Evolutionary conservation across 2,888 invertebrate genomes (phyloP), one percentile per base, ranked within the genome.

Genomic region (Boloria euphrosyne): DNA sequence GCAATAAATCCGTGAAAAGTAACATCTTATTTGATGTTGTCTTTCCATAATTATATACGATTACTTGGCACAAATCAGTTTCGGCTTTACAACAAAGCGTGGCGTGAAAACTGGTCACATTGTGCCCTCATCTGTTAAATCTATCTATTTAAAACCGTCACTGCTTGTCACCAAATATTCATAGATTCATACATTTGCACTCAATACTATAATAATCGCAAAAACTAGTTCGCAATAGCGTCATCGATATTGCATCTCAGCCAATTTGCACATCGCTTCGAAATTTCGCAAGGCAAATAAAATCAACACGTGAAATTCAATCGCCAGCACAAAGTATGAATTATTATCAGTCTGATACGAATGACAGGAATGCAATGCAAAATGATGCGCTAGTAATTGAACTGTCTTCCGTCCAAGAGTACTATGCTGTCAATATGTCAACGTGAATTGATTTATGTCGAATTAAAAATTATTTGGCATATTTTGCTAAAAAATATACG

Each of bases 21-120:
- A 65, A 59, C 70, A 62, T 65, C 62, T 62, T 65, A 65, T 63
- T 60, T 61, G 63, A 67, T 58, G 65, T 73, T 71, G 58, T 72
- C 69, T 71, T 68, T 71, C 61, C 62, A 69, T 68, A 70, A 71
- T 70, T 69, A 71, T 70, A 68, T 73, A 68, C 64, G 68, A 72
- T 69, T 74, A 77, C 76, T 81, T 83, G 82, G 81, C 83, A 83
- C 80, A 74, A 74, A 71, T 73, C 76, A 75, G 72, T 77, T 78
- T 72, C 73, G 69, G 75, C 67, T 80, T 81, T 79, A 81, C 73
- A 74, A 74, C 68, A n/a, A n/a, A n/a, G n/a, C 70, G 57, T 44
- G 69, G 66, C 58, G 67, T 71, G 67, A 66, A 63, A 68, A 69
- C 62, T 62, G 51, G 50, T 17, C 62, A 66, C 59, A 66, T 62